Base-by-base conservation (phyloP, 1,140 invertebrate genomes). In the Sarcophaga bullata region DNA sequence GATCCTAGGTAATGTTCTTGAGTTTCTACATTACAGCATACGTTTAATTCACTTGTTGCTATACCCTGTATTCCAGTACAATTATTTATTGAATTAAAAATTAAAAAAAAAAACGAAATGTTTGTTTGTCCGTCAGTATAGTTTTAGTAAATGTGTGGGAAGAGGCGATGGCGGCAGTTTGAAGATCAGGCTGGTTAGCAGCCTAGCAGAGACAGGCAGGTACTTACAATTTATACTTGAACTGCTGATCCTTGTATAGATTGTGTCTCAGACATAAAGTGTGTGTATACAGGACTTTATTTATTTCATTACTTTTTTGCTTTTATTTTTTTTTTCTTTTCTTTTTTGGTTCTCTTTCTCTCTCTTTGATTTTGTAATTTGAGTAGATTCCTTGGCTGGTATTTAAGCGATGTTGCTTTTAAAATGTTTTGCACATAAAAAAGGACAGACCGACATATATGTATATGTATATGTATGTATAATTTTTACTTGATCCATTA, bases 381-480 rank as follows among this genome's bases (percentile, higher is more conserved):
- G 62, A 68, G 62, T 68, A 68, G 62, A 25, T 68, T 19, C 25
- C 19, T 19, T 25, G 62, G 19, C 2, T 68, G 9, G n/a, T 52
- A 52, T 68, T 68, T 68, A 68, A 58, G 13, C n/a, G 54, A 58
- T 58, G 54, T 58, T 58, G 54, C 54, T 58, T 58, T 58, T n/a
- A 58, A 37, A 58, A 58, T 58, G 7, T 58, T 58, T n/a, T 58
- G 54, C 13, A 58, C 13, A 58, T 58, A 37, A 37, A 37, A 37
- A 37, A 37, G 25, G 25, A 37, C 25, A 37, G 25, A 58, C 54
- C 15, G 54, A 58, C 54, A 58, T 58, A 37, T 37, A n/a, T 58
- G 54, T 58, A 58, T 7, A 58, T 58, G 6, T n/a, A 13, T 58
- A 58, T 58, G 11, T 58, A 58, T 58, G 54, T 58, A n/a, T 58